These are phyloP conservation scores for Tetheella fluctuosa DNA, from an alignment of 2,888 invertebrate species.

Conservation along the genomic window DNA sequence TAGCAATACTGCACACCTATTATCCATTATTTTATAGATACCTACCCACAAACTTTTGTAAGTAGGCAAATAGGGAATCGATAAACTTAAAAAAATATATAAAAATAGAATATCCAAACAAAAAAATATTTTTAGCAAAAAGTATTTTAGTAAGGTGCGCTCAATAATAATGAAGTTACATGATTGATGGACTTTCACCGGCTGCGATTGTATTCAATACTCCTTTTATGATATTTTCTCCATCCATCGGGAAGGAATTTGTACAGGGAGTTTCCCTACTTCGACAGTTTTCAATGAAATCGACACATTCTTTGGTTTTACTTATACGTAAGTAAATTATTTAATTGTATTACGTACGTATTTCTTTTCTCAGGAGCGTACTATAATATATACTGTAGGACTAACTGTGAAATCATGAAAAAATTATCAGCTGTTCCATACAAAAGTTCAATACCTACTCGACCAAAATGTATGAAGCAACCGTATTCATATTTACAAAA, in stretches of 20 bases:
- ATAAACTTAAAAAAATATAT: too few species aligned
- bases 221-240: constrained; percentile 44
- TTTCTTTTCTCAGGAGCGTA: too few species aligned
- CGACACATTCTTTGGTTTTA: constrained; percentile 11
- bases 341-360: too few species aligned
- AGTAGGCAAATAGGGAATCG: too few species aligned
- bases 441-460: too few species aligned
- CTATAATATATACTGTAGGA: too few species aligned
- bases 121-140: constrained; percentile 17
- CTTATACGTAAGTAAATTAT: neutral
- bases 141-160: constrained; percentile 13
- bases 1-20: too few species aligned
- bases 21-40: too few species aligned
- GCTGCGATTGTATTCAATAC: constrained; percentile 49
- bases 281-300: constrained; percentile 37
- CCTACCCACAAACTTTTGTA: too few species aligned
- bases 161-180: constrained; percentile 48
- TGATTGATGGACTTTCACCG: constrained; percentile 53
- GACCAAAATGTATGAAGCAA: too few species aligned
- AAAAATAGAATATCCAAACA: neutral
- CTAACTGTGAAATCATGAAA: too few species aligned
- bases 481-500: neutral
- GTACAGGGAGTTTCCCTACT: constrained; percentile 42
- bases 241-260: constrained; percentile 41
- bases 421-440: too few species aligned